Evolutionary conservation across 2,113 vertebrate species (phyloP), one percentile per base, ranked within the genome.

Genomic region (Carassius carassius): DNA sequence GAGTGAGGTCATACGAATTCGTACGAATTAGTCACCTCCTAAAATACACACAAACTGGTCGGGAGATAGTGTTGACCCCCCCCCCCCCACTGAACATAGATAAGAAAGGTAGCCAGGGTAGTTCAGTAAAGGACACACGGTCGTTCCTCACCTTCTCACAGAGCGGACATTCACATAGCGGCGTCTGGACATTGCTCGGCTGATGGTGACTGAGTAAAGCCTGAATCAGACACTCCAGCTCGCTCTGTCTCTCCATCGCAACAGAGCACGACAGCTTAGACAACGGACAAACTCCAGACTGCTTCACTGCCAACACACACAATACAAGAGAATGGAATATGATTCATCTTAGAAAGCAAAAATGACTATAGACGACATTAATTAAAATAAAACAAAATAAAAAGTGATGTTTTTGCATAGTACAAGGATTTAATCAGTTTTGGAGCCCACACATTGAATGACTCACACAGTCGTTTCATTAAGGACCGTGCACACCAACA

Each of bases 201-300:
- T 89, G 88, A 3, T 91, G 89, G 90, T 93, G 92, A 85, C 87
- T 90, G 81, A 95, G 87, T 2, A 95, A 51, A 76, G 91, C 85
- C 73, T 89, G 90, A 49, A 95, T 91, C 82, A 95, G 91, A 32
- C 72, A 87, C 91, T 94, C 94, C 58, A 95, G 91, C 47, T 94
- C 88, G 74, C 86, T 81, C 86, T 94, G 93, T 77, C 91, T 91
- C 9, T 93, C 88, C 3, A 91, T 87, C 0, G 81, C 84, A 7
- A 82, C 77, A 73, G 72, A 37, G 79, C 17, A 11, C 4, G n/a
- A 79, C n/a, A 63, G 78, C 19, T n/a, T n/a, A 23, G 70, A 8
- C 21, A 65, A 2, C 2, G 41, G n/a, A 23, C 21, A 23, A 8
- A 5, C 75, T 4, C 17, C 35, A 21, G 35, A 3, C 25, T 56